Base-by-base conservation (phyloP, 2,888 invertebrate species). In the Amiota communis region DNA sequence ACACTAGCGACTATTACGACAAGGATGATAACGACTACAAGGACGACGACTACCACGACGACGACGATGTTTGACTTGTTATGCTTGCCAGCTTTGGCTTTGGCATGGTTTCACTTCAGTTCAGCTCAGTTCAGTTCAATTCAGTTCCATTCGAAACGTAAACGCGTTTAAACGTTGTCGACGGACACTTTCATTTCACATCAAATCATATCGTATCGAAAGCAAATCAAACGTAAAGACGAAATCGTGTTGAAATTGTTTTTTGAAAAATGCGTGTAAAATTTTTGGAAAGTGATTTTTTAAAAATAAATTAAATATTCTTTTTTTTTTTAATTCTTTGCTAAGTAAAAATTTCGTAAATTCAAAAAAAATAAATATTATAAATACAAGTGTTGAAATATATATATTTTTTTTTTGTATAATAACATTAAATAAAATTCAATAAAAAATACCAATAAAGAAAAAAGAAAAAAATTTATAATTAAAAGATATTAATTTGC, bases 131-230 rank as follows among this genome's bases (percentile, higher is more conserved):
- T 47, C 23, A 17, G 51, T 63, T 51, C 51, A n/a, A 49, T 63
- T 64, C 82, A 82, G 82, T 82, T 82, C 80, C 82, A 81, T 81
- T 85, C 77, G 78, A 79, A 82, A 77, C 84, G 82, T 83, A 77
- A 83, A 82, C 85, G 81, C 78, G 80, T 77, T 75, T 80, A 80
- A 20, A 53, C 51, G 84, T 82, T 76, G 76, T 77, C 76, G 72
- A 73, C 65, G 72, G 74, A 15, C 17, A 11, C 20, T n/a, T 59
- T 15, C 6, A 59, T 11, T 59, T 59, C 36, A 2, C 2, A 20
- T 17, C 17, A 59, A 59, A n/a, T 51, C 51, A 17, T 1, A 17
- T 17, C 6, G 6, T 15, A 17, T 15, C 59, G 59, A 59, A 15
- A 59, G 36, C 59, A 20, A 59, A 12, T 51, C n/a, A 51, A 10